phyloP scores from a whole-genome alignment of 92 coral and sea anemone species.

The Epizoanthus stellaris region DNA sequence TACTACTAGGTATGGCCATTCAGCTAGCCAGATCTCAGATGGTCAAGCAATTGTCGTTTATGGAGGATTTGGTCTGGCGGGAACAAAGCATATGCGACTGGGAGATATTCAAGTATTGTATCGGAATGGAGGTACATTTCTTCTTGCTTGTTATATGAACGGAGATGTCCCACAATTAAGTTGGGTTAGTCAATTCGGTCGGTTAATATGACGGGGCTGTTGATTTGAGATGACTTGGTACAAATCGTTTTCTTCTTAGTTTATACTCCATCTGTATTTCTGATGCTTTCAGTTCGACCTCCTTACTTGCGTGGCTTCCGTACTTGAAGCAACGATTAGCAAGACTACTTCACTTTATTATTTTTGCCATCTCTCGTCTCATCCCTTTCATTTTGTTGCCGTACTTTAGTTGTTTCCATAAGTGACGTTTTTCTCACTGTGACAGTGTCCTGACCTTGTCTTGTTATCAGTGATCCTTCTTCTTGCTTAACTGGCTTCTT shows the following conservation, averaged over 20 bases:
- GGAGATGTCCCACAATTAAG: not conserved
- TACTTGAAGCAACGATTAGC: too few relatives aligned
- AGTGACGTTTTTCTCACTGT: too few relatives aligned
- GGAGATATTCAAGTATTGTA: constrained; percentile 57
- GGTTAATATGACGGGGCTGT: not conserved
- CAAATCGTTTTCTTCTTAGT: too few relatives aligned
- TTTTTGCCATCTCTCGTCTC: not conserved
- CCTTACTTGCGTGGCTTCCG: too few relatives aligned
- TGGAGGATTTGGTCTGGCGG: constrained; percentile 82
- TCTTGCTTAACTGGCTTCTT: not conserved
- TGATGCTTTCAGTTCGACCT: too few relatives aligned
- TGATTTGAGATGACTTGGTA: not conserved
- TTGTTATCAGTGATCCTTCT: not conserved
- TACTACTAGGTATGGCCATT: constrained; percentile 74
- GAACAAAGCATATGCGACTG: constrained; percentile 78
- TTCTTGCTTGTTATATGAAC: not conserved
- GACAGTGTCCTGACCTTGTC: not conserved
- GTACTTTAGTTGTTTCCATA: not conserved
- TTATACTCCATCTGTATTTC: too few relatives aligned
- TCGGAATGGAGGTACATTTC: constrained; percentile 36
- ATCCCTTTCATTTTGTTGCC: not conserved
- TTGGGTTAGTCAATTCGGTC: not conserved
- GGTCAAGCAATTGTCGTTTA: constrained; percentile 51
- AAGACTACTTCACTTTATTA: not conserved
- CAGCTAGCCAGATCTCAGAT: constrained; percentile 50